Percentiles rank a stretch among this genome's conserved stretches.
phyloP scores from a whole-genome alignment of 1,140 invertebrate genomes.

The Zophobas atratus region DNA sequence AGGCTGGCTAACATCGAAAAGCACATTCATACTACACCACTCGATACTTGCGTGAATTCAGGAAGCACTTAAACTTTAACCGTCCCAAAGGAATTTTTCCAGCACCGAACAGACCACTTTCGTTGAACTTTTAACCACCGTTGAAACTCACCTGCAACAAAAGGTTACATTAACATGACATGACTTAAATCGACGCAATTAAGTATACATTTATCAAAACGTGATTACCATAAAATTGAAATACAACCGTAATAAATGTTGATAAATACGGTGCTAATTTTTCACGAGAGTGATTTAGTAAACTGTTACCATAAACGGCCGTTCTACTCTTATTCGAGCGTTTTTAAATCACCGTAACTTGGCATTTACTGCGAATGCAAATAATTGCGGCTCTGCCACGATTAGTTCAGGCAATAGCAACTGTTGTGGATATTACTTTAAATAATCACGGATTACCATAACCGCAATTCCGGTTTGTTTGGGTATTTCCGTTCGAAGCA shows the following conservation, averaged over 20 bases:
- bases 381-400: neutral
- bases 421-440: constrained; percentile 7
- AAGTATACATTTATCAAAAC: neutral
- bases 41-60: neutral
- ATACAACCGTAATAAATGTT: neutral
- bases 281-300: neutral
- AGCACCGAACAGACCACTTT: constrained; percentile 22
- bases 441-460: constrained; percentile 20
- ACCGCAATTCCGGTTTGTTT: constrained; percentile 29
- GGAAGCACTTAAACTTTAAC: neutral
- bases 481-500: constrained; percentile 15
- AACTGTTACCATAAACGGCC: neutral
- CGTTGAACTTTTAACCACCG: neutral
- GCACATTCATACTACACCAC: constrained; percentile 20
- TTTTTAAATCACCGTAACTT: constrained; percentile 8
- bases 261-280: neutral
- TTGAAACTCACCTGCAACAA: constrained; percentile 24
- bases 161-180: constrained; percentile 1
- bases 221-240: constrained; percentile 8
- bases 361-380: neutral
- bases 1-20: constrained; percentile 8
- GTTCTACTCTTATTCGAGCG: neutral
- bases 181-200: neutral
- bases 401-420: constrained; percentile 6
- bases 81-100: neutral